Base-by-base conservation (phyloP, 2,888 invertebrate genomes). In the Ptychoptera albimana region DNA sequence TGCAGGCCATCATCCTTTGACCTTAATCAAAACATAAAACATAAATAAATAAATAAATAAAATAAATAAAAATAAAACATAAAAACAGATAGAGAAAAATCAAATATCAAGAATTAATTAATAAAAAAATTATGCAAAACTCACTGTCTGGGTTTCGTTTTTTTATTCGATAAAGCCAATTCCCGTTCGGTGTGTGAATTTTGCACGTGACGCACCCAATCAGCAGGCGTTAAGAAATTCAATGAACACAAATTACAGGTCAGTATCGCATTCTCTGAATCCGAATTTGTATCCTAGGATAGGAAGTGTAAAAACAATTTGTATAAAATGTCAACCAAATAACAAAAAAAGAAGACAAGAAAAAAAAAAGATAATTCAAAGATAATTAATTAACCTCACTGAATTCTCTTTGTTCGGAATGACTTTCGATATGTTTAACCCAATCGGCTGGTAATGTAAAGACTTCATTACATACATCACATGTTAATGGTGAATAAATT, bases 191-290 rank as follows among this genome's bases (percentile, higher is more conserved):
- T 86, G 63, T 87, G 87, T 31, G 82, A 78, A 58, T 75, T 81
- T 60, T 86, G 85, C 58, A 87, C 81, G 58, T 87, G 87, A 5
- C 84, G 77, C 39, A 87, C 87, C 87, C 87, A 87, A 63, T 85
- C 85, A 14, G 77, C 85, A 1, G 87, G 86, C 48, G 83, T 84
- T 38, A 79, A 74, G 67, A 79, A 81, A 52, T 73, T 15, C 71
- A 80, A 71, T 72, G 80, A 70, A 55, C 85, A 85, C 13, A 85
- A 67, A 56, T 85, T 84, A 61, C 85, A 85, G 45, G 79, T 77
- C 8, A 85, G 64, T 37, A 83, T 72, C n/a, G 83, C 79, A 67
- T 75, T 78, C 13, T 75, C 77, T 7, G 23, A 5, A 49, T 80
- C 81, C 49, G 77, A 12, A 37, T 13, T 31, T 15, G 14, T 37